Evolutionary conservation across 37 sponge, comb jelly and placozoan genomes (phyloP).

Genomic region (Chondrilla cf. caribensis): DNA sequence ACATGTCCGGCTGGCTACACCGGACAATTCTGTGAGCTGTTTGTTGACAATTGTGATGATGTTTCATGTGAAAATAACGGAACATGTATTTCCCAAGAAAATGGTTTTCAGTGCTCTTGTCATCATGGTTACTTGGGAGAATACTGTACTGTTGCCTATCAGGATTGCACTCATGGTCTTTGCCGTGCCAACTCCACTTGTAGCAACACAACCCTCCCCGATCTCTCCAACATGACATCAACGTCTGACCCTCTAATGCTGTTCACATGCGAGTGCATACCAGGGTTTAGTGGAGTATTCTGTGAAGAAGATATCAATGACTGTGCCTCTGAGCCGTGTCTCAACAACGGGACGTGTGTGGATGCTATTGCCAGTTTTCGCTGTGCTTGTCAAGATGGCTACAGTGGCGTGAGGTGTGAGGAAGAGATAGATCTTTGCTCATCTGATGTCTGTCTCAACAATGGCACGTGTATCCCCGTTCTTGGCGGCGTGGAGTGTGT

Average conservation of each 20-base stretch:
- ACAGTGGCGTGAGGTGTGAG: conserved; percentile 21
- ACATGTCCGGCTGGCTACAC: conserved; percentile 26
- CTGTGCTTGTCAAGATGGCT: neutral
- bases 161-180: neutral
- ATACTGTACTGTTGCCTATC: conserved; percentile 8
- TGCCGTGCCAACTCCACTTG: neutral
- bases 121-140: neutral
- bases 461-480: neutral
- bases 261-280: neutral
- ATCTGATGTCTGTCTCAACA: neutral
- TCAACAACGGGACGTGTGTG: conserved; percentile 28
- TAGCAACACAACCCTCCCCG: neutral
- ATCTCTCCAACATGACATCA: no score
- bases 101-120: conserved; percentile 8
- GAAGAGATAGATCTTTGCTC: neutral
- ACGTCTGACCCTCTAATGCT: no score
- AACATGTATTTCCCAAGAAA: neutral
- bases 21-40: conserved; percentile 9
- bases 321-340: conserved; percentile 26
- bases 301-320: neutral
- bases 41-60: neutral
- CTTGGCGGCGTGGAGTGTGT: neutral
- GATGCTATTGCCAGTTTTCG: neutral
- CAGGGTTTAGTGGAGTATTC: neutral
- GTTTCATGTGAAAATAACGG: conserved; percentile 17